Base-by-base conservation (phyloP, 2,797 vertebrate species). In the Pseudochirops cupreus region DNA sequence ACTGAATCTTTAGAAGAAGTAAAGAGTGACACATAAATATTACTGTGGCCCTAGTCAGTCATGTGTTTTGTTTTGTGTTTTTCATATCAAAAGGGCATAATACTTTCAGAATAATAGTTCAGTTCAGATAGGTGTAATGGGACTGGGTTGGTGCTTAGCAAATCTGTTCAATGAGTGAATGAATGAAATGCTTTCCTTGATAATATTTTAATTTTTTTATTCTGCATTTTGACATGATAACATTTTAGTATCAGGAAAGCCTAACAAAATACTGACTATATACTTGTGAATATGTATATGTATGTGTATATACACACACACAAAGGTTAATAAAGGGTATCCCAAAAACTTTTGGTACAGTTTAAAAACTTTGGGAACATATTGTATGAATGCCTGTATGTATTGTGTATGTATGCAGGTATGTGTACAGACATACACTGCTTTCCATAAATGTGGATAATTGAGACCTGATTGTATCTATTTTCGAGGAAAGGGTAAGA, bases 371-470 rank as follows among this genome's bases (percentile, higher is more conserved):
- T 59, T 31, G 58, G 62, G 16, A 74, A 39, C 33, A 74, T n/a
- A 16, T 21, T 74, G 33, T 67, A 67, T 18, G 33, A n/a, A 74
- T 74, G 33, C n/a, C 21, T 74, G 62, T 6, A 39, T 67, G 33
- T 67, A n/a, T 67, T n/a, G 14, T 67, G 16, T 6, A n/a, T n/a
- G 16, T 39, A 74, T 74, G 62, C 16, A 21, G 62, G 14, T 67
- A 67, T n/a, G 1, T 5, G 16, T 7, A n/a, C 0, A 67, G 33
- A 16, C 18, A 74, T n/a, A 16, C 14, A 39, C 28, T 53, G 90
- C 10, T 10, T 56, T 93, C 92, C 13, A 57, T 93, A 91, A 94
- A 62, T 67, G 28, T 46, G 52, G 29, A 82, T 95, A 92, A 92
- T 91, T n/a, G 67, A 56, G 92, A 58, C 24, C 29, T n/a, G 18